Conservation (phyloP, 2,113 vertebrate genomes). For the Callaeas wilsoni region DNA sequence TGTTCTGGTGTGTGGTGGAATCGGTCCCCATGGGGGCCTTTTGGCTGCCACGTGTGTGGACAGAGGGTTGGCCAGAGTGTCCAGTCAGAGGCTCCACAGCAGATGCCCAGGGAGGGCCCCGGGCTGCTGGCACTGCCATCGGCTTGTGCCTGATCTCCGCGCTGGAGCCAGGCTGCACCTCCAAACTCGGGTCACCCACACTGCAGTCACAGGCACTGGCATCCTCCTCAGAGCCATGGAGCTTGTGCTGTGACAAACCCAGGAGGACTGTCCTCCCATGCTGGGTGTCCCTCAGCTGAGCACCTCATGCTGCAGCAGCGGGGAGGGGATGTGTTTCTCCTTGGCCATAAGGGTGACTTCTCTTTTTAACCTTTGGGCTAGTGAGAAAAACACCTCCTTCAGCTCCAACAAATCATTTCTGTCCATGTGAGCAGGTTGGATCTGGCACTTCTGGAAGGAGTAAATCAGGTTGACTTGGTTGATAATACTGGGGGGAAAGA, state of each 20-base stretch:
- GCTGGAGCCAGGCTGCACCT: background rate
- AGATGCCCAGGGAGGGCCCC: background rate
- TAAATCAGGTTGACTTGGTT: background rate
- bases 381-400: background rate
- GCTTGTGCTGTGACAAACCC: background rate
- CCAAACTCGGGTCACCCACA: background rate
- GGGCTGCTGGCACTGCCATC: accelerated
- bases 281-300: background rate
- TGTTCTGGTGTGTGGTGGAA: background rate
- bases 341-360: background rate
- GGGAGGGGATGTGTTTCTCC: background rate
- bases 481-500: background rate
- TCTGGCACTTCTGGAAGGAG: background rate
- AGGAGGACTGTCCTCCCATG: background rate
- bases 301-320: background rate
- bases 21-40: accelerated
- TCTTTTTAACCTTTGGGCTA: background rate
- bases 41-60: background rate
- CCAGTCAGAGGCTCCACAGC: background rate
- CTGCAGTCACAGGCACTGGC: background rate
- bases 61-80: background rate
- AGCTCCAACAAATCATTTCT: background rate
- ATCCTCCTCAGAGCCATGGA: background rate
- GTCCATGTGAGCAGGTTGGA: background rate
- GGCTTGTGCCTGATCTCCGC: accelerated